Evolutionary conservation across 2,797 vertebrate species (phyloP), one percentile per base, ranked within the genome.

Genomic region (Malacoctenus gilli): DNA sequence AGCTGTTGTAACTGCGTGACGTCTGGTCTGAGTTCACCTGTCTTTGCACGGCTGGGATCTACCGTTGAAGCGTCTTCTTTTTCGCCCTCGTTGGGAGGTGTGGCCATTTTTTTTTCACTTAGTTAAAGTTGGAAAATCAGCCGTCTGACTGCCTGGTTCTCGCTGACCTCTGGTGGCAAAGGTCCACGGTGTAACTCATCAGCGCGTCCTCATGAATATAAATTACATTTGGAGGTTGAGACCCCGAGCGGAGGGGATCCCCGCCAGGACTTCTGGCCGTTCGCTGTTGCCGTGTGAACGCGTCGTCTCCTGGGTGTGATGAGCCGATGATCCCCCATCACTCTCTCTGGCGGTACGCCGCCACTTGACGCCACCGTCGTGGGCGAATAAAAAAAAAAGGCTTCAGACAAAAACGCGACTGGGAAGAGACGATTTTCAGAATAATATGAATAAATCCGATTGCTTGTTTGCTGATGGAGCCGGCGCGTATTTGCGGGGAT

Each of bases 131-230:
- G 4, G 25, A 28, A n/a, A n/a, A n/a, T n/a, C n/a, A n/a, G n/a
- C 30, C 14, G 18, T 9, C 44, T 38, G 44, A 52, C 46, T 38
- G 20, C 41, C 42, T 8, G 32, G 32, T n/a, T 15, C 25, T 48
- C 7, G 4, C 19, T 63, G 18, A 72, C 72, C 59, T 56, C 22
- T 35, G 9, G 46, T 54, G 31, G 39, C 53, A 73, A 42, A 76
- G 50, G 60, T 54, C 72, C 60, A 60, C 31, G 47, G 50, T 32
- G 22, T 2, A 31, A 37, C 54, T 70, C 53, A 60, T 72, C 28
- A 54, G 57, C 50, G 51, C 51, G 19, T 52, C 32, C 63, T 76
- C 70, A 72, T 77, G 73, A 77, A 79, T 77, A 72, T 76, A 69
- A 72, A 79, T 79, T 52, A 72, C 32, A 43, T 59, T 31, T 64